Evolutionary conservation across 2,888 invertebrate genomes (phyloP).

Genomic region (Oscheius myriophilus): DNA sequence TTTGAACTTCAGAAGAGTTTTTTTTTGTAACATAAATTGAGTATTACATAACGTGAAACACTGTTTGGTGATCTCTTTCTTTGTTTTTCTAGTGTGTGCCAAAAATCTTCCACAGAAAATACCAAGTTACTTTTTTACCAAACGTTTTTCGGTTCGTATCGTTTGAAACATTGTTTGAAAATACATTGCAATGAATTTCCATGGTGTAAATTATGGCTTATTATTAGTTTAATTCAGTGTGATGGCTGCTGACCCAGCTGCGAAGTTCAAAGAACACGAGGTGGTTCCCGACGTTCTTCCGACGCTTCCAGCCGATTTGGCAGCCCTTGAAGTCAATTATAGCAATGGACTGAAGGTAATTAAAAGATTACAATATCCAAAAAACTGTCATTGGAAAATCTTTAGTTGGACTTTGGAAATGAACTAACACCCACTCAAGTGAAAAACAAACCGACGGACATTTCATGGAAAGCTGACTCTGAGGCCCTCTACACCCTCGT

Average conservation of each 20-base stretch:
- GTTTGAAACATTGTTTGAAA: no score
- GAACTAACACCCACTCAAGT: conserved; percentile 68
- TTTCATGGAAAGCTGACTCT: conserved; percentile 77
- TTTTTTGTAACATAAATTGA: no score
- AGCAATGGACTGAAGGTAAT: neutral
- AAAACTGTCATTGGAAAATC: neutral
- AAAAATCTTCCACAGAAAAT: no score
- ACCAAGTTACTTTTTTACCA: no score
- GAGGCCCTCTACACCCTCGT: conserved; percentile 80
- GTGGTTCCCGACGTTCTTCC: conserved; percentile 9
- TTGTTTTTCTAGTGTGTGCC: no score
- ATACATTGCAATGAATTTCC: no score
- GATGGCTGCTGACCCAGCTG: neutral
- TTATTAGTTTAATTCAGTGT: neutral
- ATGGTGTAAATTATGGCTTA: no score
- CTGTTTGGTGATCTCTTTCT: no score
- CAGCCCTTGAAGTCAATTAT: neutral
- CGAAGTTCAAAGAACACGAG: conserved; percentile 8
- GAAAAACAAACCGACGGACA: conserved; percentile 79
- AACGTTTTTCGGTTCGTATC: no score
- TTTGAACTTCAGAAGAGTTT: no score
- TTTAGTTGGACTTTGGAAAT: conserved; percentile 60
- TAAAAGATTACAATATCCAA: no score
- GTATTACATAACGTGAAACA: no score
- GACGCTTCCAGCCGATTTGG: neutral